Conservation (phyloP, 2,888 invertebrate species). For the Lasioglossum oenotherae region DNA sequence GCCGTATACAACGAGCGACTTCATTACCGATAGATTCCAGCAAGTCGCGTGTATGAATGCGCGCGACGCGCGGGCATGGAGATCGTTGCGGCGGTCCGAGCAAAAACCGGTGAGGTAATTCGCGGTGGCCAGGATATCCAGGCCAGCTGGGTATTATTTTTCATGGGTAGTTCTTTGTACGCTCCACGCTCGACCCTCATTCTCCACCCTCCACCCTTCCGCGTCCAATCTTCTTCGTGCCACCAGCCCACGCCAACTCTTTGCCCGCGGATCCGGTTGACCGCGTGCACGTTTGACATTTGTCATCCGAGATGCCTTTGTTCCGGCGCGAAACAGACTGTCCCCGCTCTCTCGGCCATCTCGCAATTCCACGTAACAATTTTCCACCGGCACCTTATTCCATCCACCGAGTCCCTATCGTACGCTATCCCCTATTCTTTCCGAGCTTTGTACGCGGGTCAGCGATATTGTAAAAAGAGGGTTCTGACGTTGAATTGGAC, state of each 20-base stretch:
- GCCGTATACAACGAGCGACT: slow-evolving; percentile 24
- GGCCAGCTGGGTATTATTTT: slow-evolving; percentile 65
- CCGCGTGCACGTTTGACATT: slow-evolving; percentile 78
- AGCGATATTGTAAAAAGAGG: neutral
- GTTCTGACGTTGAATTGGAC: neutral
- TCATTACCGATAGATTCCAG: slow-evolving; percentile 54
- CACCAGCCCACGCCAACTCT: slow-evolving; percentile 54
- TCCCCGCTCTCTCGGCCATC: slow-evolving; percentile 6
- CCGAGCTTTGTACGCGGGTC: neutral
- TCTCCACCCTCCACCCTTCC: neutral
- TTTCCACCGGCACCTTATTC: slow-evolving; percentile 1
- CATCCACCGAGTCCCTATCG: neutral
- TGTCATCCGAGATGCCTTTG: slow-evolving; percentile 81
- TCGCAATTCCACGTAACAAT: slow-evolving; percentile 7
- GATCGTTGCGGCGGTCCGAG: neutral
- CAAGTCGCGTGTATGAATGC: neutral
- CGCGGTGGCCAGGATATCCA: slow-evolving; percentile 42
- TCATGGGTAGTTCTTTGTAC: slow-evolving; percentile 66
- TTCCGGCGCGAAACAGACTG: slow-evolving; percentile 78
- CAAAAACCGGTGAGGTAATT: slow-evolving; percentile 60
- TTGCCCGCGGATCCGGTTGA: slow-evolving; percentile 77
- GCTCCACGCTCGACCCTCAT: slow-evolving; percentile 28
- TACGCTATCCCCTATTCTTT: neutral
- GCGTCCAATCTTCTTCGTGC: slow-evolving; percentile 27
- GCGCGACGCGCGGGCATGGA: neutral